Evolutionary conservation across 2,888 invertebrate species (phyloP).

Genomic region (Nysson spinosus): DNA sequence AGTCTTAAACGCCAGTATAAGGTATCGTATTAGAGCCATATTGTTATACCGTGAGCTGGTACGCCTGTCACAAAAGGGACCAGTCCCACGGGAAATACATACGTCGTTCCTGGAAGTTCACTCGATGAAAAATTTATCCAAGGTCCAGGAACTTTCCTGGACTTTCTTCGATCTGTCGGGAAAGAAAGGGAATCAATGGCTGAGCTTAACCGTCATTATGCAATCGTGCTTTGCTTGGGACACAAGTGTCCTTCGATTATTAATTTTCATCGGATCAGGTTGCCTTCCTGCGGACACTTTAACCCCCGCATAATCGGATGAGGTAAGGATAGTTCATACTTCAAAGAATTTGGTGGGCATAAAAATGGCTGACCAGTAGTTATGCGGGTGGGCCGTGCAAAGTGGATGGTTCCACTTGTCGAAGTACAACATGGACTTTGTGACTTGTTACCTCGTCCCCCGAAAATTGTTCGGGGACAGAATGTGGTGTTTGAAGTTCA

Average conservation of each 20-base stretch:
- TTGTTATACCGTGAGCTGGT: constrained; percentile 64
- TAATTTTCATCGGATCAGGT: no score
- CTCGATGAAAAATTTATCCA: constrained; percentile 55
- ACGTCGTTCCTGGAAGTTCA: constrained; percentile 34
- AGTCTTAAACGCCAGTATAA: constrained; percentile 68
- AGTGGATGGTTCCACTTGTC: no score
- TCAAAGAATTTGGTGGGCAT: no score
- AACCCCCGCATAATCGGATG: no score
- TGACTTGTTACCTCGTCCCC: no score
- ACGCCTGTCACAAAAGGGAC: constrained; percentile 56
- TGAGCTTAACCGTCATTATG: constrained; percentile 5
- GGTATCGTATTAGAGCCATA: constrained; percentile 69
- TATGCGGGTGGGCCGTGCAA: no score
- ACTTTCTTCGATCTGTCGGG: not conserved
- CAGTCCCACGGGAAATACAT: constrained; percentile 69
- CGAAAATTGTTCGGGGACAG: no score
- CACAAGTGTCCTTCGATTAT: not conserved
- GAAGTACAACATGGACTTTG: no score
- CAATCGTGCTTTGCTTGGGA: constrained; percentile 2
- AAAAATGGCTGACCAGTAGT: no score
- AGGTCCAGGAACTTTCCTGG: constrained; percentile 21
- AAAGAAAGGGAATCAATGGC: constrained; percentile 7
- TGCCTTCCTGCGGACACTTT: no score
- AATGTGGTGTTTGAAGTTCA: no score
- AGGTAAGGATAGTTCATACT: no score